Evolutionary conservation across 2,888 invertebrate genomes (phyloP), one percentile per base, ranked within the genome.

Genomic region (Ceraclea dissimilis): DNA sequence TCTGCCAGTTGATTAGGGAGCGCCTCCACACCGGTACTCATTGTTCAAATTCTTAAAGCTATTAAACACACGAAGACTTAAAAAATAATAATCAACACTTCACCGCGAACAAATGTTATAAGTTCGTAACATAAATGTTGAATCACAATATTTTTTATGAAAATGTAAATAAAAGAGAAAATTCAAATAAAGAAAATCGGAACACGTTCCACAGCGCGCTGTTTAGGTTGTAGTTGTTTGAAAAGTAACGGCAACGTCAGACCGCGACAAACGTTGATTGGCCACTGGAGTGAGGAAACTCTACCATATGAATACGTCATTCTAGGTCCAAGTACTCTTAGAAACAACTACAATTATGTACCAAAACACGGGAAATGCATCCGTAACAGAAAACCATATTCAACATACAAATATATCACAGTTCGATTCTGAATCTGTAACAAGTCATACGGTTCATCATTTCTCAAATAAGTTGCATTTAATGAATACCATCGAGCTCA

Each of bases 11-110:
- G 49, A 10, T 51, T 43, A 17, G 52, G 52, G 1, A 52, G 46
- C 2, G 68, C 68, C 65, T 71, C 70, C 63, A 70, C 67, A 63
- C 68, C 68, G 62, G 70, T 68, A 57, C 69, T 71, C 71, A 71
- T 71, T 63, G 39, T 13, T 13, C 5, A 4, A 39, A 39, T 39
- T 16, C 39, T n/a, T n/a, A 39, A 39, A n/a, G n/a, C 26, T 26
- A 16, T 8, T 5, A 13, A 39, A 39, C 16, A 39, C 39, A 39
- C 4, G 39, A 13, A 39, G 13, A 39, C 16, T 39, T 8, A 39
- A 13, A 4, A 39, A 8, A 39, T 16, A 39, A 26, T 26, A 6
- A 26, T 26, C 26, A 26, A 26, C 26, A 26, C 26, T 26, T 26
- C 5, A 26, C 26, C 4, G 5, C 10, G 4, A 6, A 26, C 4